Evolutionary conservation across 2,797 vertebrate species (phyloP).

Genomic region (Bradypus variegatus): DNA sequence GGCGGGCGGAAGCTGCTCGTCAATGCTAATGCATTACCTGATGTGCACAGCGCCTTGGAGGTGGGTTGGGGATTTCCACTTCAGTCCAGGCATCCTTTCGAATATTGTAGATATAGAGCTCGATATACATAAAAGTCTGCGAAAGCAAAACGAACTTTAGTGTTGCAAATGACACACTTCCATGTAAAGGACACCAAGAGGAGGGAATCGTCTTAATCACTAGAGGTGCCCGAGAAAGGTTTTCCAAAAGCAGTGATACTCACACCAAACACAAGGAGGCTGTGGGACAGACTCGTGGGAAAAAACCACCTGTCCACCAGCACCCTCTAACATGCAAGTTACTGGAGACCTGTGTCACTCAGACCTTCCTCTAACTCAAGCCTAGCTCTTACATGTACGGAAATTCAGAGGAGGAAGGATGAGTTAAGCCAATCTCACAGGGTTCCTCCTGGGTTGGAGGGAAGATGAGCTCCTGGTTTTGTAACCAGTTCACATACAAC

Average conservation of each 20-base stretch:
- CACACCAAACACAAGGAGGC: too few species aligned
- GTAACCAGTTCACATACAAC: not conserved
- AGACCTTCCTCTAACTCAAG: not conserved
- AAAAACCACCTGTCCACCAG: fast-evolving
- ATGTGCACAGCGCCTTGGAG: slow-evolving; percentile 89
- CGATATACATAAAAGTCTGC: slow-evolving; percentile 91
- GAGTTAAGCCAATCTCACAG: too few species aligned
- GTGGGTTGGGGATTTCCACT: slow-evolving; percentile 87
- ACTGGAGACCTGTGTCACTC: not conserved
- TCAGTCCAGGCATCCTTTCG: slow-evolving; percentile 91
- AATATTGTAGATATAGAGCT: slow-evolving; percentile 90
- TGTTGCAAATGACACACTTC: not conserved
- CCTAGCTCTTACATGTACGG: not conserved
- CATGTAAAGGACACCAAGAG: not conserved
- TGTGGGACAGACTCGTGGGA: not conserved
- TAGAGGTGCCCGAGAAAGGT: not conserved
- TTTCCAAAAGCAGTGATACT: not conserved
- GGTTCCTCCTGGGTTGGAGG: fast-evolving
- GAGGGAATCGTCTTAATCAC: not conserved
- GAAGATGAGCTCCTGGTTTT: not conserved
- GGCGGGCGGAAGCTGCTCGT: fast-evolving
- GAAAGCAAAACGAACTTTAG: not conserved
- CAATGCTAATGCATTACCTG: slow-evolving; percentile 77
- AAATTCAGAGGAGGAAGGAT: not conserved
- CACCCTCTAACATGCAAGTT: not conserved